phyloP scores from a whole-genome alignment of 2,113 vertebrate species.

The Microtus richardsoni region DNA sequence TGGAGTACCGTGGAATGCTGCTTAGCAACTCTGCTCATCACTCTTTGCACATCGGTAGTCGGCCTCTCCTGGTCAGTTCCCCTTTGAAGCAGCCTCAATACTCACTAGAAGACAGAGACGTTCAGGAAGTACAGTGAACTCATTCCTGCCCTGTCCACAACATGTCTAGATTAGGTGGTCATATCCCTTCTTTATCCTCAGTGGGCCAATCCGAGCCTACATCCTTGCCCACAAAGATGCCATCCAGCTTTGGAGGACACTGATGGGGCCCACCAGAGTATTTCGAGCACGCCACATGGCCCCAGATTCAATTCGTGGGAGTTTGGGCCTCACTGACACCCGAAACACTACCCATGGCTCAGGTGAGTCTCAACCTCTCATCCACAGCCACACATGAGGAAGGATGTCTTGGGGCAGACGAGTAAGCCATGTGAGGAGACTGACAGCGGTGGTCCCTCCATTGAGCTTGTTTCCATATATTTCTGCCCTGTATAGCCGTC shows the following conservation, averaged over 20 bases:
- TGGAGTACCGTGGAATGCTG: neutral
- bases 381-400: neutral
- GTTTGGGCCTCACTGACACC: conserved; percentile 96
- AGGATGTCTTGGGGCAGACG: neutral
- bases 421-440: neutral
- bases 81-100: neutral
- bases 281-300: conserved; percentile 90
- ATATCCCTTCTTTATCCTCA: conserved; percentile 70
- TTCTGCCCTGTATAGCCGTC: neutral
- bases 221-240: conserved; percentile 94
- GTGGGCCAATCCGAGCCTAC: conserved; percentile 96
- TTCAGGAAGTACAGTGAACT: neutral
- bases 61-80: neutral
- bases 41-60: too few relatives aligned
- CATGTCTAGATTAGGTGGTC: neutral
- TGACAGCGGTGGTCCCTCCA: neutral
- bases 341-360: conserved; percentile 97
- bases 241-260: conserved; percentile 91
- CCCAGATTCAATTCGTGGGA: conserved; percentile 91
- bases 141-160: neutral
- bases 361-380: conserved; percentile 84
- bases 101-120: neutral
- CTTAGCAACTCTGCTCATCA: neutral
- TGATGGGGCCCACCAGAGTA: conserved; percentile 98
- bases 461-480: neutral